Base-by-base conservation (phyloP, 2,888 invertebrate genomes). In the Pollenia labialis region DNA sequence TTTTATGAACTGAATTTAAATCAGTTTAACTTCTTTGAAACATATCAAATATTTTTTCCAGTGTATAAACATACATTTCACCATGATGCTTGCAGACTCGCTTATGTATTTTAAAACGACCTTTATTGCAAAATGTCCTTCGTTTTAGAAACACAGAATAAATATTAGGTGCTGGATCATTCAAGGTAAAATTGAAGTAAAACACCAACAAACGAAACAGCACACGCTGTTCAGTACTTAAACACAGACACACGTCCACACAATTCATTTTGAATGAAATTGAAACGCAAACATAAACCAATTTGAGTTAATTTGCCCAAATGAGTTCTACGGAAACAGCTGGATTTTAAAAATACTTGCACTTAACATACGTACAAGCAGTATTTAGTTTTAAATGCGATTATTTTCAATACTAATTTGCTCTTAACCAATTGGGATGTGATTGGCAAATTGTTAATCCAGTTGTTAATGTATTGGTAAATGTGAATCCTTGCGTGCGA, bases 121-220 rank as follows among this genome's bases (percentile, higher is more conserved):
- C 81, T 85, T 68, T 72, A 64, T 58, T 56, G 74, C 64, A 66
- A 68, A 82, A 50, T 79, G 75, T 82, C 85, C 85, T 85, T 85
- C 79, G 52, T 50, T 54, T 60, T 60, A 18, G 23, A 46, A 46
- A 23, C n/a, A 54, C n/a, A 60, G 18, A 54, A 62, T 48, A 77
- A 56, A 83, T 77, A 75, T 82, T 62, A 82, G 64, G 58, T 75
- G 56, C 75, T 82, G 85, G 62, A 83, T 83, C 71, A 75, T 83
- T 79, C 85, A 83, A 80, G 82, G 82, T 74, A 54, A 80, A 44
- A 56, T 58, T 54, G 44, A 44, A 80, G 50, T 60, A 66, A 32
- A 32, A 46, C 42, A 68, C 48, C 75, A 71, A 62, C 71, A 54
- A 77, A 62, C 46, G 14, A 32, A 71, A 60, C 7, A 71, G 11